Percentiles rank a stretch among this genome's conserved stretches.
Conservation (phyloP, 1,140 invertebrate species). For the Drosophila lowei region DNA sequence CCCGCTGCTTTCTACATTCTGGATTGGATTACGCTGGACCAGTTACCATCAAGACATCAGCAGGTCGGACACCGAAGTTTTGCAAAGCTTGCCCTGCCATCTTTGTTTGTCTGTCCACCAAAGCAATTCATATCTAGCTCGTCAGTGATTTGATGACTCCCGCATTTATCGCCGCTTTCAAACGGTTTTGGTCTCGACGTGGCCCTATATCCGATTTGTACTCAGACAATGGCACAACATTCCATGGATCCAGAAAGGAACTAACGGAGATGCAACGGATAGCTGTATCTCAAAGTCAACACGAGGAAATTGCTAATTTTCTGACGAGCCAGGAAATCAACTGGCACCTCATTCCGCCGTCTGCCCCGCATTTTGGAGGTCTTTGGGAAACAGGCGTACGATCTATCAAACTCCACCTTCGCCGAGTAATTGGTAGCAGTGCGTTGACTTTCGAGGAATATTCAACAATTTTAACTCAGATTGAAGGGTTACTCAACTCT, state of each 20-base stretch:
- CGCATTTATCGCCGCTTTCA: constrained; percentile 1
- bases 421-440: no score
- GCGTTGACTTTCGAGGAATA: no score
- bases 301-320: no score
- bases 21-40: constrained; percentile 3
- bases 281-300: no score
- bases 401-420: no score
- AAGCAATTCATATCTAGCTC: neutral
- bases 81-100: constrained; percentile 1
- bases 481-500: no score
- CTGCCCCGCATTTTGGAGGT: no score
- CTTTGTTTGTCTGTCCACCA: neutral
- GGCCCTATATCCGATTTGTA: neutral
- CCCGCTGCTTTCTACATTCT: neutral
- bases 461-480: no score
- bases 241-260: neutral
- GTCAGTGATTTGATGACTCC: constrained; percentile 1
- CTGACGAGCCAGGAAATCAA: no score
- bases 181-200: neutral
- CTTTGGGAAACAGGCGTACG: neutral
- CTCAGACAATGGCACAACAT: constrained; percentile 4
- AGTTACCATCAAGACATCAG: neutral
- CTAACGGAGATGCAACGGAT: no score
- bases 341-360: no score
- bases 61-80: neutral